Percentiles rank a stretch among this genome's conserved stretches.
These are phyloP conservation scores for Drosophila kambysellisi DNA, from an alignment of 2,888 invertebrate species.

Conservation along the genomic window DNA sequence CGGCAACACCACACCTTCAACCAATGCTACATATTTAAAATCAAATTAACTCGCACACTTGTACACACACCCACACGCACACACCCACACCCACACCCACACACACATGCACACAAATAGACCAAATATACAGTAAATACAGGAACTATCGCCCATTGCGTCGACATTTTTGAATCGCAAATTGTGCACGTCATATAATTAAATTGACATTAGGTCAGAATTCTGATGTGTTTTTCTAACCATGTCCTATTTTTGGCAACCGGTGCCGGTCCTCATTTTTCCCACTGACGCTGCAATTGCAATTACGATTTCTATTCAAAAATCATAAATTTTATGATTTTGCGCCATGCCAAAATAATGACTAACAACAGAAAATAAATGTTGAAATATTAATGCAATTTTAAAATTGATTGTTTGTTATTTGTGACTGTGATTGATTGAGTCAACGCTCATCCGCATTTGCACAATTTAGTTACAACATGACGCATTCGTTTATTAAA, in stretches of 20 bases:
- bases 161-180: slow-evolving; percentile 33
- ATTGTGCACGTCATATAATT: slow-evolving; percentile 36
- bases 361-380: background rate
- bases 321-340: slow-evolving; percentile 10
- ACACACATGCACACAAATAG: slow-evolving; percentile 10
- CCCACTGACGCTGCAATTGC: background rate
- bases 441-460: slow-evolving; percentile 37
- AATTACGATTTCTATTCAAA: slow-evolving; percentile 4
- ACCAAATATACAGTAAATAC: slow-evolving; percentile 17
- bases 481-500: slow-evolving; percentile 43
- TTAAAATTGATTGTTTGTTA: slow-evolving; percentile 10
- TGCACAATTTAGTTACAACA: slow-evolving; percentile 39
- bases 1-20: slow-evolving; percentile 6
- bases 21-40: slow-evolving; percentile 73
- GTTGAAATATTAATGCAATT: slow-evolving; percentile 8
- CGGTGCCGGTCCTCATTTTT: background rate
- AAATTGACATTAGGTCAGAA: slow-evolving; percentile 63
- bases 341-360: slow-evolving; percentile 1
- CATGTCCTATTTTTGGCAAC: slow-evolving; percentile 15
- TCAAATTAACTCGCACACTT: slow-evolving; percentile 69
- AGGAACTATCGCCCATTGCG: slow-evolving; percentile 27
- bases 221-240: slow-evolving; percentile 2
- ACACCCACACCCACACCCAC: background rate
- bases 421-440: slow-evolving; percentile 34
- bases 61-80: background rate